phyloP scores from a whole-genome alignment of 2,797 vertebrate species.

The Acridotheres tristis region DNA sequence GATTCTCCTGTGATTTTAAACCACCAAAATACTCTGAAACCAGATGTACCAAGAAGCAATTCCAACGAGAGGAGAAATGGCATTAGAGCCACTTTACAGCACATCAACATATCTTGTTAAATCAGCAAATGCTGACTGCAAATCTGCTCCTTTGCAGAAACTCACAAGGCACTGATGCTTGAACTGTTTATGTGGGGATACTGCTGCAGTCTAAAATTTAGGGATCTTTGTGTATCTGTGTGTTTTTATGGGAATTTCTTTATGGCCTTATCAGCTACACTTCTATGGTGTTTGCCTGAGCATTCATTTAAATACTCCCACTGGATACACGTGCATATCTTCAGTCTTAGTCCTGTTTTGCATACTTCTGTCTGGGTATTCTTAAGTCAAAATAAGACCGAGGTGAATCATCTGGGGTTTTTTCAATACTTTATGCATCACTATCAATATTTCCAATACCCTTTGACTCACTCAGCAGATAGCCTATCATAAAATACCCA shows the following conservation, averaged over 20 bases:
- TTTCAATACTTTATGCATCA: conserved; percentile 6
- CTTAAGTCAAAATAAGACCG: conserved; percentile 19
- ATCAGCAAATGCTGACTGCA: background rate
- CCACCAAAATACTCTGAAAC: background rate
- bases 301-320: conserved; percentile 1
- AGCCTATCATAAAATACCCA: background rate
- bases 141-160: background rate
- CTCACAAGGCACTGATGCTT: background rate
- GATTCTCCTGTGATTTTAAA: background rate
- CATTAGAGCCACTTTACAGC: background rate
- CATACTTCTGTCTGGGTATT: conserved; percentile 22
- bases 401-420: conserved; percentile 52
- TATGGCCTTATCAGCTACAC: background rate
- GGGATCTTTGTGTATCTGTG: background rate
- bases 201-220: background rate
- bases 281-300: background rate
- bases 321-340: background rate
- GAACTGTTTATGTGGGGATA: background rate
- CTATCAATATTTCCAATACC: conserved; percentile 24
- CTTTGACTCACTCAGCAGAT: conserved; percentile 18
- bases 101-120: background rate
- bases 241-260: background rate
- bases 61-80: background rate
- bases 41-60: background rate
- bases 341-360: background rate